These are phyloP conservation scores for Heteractis magnifica DNA, from an alignment of 92 coral and sea anemone genomes.

Conservation along the genomic window DNA sequence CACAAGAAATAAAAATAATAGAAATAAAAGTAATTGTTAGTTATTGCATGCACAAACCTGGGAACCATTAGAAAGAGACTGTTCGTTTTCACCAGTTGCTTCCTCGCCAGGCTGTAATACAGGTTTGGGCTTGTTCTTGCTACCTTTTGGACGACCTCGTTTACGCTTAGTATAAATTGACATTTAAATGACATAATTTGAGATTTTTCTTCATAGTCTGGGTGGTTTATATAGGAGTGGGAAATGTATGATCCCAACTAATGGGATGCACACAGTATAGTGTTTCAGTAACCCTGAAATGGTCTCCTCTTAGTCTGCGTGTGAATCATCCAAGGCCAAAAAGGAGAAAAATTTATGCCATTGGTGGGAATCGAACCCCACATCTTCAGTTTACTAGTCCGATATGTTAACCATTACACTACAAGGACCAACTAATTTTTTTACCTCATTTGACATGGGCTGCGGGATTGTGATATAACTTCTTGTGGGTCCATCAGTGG, in stretches of 20 bases:
- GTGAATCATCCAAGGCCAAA: too few species aligned
- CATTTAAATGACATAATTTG: not conserved
- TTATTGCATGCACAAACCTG: not conserved
- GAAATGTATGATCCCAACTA: too few species aligned
- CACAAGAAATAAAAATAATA: too few species aligned
- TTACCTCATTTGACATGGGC: not conserved
- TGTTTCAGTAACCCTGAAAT: too few species aligned
- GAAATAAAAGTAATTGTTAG: not conserved
- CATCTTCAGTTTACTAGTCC: too few species aligned
- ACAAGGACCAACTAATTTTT: too few species aligned
- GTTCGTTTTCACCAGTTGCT: not conserved
- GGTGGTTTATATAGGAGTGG: too few species aligned
- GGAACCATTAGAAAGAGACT: not conserved
- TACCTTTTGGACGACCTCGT: slow-evolving; percentile 87
- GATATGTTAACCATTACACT: too few species aligned
- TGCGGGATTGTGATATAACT: slow-evolving; percentile 7
- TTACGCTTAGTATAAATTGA: slow-evolving; percentile 29
- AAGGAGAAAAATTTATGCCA: too few species aligned
- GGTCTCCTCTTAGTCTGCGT: too few species aligned
- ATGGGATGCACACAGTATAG: too few species aligned
- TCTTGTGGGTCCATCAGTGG: not conserved
- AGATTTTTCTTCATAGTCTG: not conserved
- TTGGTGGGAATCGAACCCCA: too few species aligned
- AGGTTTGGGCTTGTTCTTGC: slow-evolving; percentile 81
- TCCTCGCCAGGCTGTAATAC: slow-evolving; percentile 17